These are phyloP conservation scores for Uria aalge DNA, from an alignment of 2,113 vertebrate species.

Conservation along the genomic window DNA sequence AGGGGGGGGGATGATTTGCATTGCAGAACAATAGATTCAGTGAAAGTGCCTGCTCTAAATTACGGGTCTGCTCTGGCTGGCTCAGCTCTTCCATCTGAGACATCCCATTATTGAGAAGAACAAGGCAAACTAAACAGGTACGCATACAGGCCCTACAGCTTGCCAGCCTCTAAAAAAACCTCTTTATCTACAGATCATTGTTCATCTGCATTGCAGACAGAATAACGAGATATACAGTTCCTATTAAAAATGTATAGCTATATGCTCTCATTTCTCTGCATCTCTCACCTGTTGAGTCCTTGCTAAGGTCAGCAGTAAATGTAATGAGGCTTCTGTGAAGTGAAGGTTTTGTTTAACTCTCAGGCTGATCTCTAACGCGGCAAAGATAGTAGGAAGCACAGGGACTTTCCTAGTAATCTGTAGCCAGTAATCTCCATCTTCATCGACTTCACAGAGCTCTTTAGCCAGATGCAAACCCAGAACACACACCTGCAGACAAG, in stretches of 20 bases:
- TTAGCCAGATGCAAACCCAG: slow-evolving; percentile 92
- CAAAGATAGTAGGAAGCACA: slow-evolving; percentile 87
- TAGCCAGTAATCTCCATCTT: slow-evolving; percentile 90
- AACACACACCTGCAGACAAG: slow-evolving; percentile 87
- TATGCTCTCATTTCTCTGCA: neutral
- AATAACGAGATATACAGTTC: neutral
- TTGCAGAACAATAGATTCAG: neutral
- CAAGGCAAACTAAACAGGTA: neutral
- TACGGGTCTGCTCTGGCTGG: neutral
- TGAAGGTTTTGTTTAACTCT: slow-evolving; percentile 92
- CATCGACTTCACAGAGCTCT: slow-evolving; percentile 91
- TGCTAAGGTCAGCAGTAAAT: slow-evolving; percentile 92
- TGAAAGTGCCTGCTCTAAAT: neutral
- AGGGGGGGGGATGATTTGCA: neutral
- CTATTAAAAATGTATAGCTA: neutral
- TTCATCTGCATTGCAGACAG: neutral
- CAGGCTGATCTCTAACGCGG: slow-evolving; percentile 90
- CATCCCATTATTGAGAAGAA: neutral
- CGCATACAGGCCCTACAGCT: neutral
- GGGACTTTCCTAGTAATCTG: slow-evolving; percentile 89
- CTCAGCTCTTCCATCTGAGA: neutral
- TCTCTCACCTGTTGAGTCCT: slow-evolving; percentile 88
- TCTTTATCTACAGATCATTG: neutral
- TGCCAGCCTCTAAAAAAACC: neutral
- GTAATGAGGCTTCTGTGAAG: slow-evolving; percentile 90